Conservation (phyloP, 2,797 vertebrate species). For the Fratercula arctica region DNA sequence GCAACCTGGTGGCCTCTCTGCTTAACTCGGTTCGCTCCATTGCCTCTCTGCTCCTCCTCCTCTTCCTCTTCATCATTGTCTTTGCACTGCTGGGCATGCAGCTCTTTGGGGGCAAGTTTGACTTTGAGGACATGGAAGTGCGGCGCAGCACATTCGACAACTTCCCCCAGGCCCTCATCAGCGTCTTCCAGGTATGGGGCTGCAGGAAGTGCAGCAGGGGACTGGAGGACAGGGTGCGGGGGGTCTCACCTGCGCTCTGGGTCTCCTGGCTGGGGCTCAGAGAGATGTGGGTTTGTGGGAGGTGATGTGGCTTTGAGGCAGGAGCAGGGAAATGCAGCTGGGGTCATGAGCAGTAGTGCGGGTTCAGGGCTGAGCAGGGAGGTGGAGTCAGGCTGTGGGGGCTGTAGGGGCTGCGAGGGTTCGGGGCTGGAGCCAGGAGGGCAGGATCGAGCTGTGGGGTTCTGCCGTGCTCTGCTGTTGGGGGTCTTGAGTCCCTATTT, state of each 20-base stretch:
- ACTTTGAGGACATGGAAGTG: conserved; percentile 85
- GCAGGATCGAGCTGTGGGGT: neutral
- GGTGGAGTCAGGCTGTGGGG: neutral
- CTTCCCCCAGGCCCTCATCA: conserved; percentile 97
- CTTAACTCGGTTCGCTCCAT: conserved; percentile 97
- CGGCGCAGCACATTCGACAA: conserved; percentile 95
- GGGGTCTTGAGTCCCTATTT: neutral
- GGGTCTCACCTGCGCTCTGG: neutral
- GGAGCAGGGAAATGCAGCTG: neutral
- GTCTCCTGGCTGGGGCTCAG: neutral
- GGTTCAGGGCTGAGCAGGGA: neutral
- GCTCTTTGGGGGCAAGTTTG: conserved; percentile 95
- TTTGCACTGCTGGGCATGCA: conserved; percentile 97
- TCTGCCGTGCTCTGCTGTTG: neutral
- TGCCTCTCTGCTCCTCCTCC: conserved; percentile 92
- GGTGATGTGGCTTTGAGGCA: neutral
- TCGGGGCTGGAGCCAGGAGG: neutral
- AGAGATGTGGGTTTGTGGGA: neutral
- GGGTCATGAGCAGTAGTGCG: neutral
- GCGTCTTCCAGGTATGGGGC: conserved; percentile 91
- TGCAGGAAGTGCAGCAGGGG: neutral
- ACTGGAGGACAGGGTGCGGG: neutral
- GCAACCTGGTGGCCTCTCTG: conserved; percentile 94
- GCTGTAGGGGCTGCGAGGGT: neutral
- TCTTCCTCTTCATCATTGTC: conserved; percentile 96